These are phyloP conservation scores for Cydia strobilella DNA, from an alignment of 1,140 invertebrate genomes.

Conservation along the genomic window DNA sequence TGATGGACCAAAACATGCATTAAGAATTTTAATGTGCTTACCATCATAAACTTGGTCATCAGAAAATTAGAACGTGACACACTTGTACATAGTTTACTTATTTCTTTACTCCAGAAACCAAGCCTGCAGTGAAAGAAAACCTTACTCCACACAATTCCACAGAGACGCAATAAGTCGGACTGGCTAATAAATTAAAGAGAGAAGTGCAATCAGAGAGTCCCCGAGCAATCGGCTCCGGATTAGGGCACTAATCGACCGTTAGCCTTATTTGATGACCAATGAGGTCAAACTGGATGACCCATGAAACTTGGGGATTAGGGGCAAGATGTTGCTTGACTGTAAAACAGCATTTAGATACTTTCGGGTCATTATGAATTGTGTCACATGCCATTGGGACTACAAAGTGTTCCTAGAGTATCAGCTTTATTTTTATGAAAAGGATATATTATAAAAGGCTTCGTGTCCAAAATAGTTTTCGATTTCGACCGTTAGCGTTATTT, in stretches of 20 bases:
- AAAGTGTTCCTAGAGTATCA: not conserved
- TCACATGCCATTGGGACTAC: not conserved
- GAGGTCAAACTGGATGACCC: not conserved
- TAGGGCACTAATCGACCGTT: slow-evolving; percentile 19
- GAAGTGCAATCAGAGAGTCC: slow-evolving; percentile 19
- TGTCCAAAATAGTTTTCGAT: no score
- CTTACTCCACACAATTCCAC: not conserved
- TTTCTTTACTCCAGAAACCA: not conserved
- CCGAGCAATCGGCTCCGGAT: slow-evolving; percentile 4
- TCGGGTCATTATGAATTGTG: not conserved
- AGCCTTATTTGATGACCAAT: slow-evolving; percentile 19
- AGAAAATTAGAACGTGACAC: not conserved
- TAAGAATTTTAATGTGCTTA: not conserved
- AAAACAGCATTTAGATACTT: not conserved
- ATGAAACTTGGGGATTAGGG: not conserved
- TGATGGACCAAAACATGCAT: no score
- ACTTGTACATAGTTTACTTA: not conserved
- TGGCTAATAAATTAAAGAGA: slow-evolving; percentile 7
- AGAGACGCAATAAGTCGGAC: slow-evolving; percentile 1
- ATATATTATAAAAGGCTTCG: no score
- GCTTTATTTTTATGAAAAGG: not conserved
- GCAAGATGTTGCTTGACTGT: not conserved
- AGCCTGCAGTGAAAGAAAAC: slow-evolving; percentile 1
- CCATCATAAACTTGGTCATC: not conserved
- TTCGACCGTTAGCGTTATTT: not conserved